These are phyloP conservation scores for Struthio camelus DNA, from an alignment of 2,113 vertebrate genomes.

Conservation along the genomic window DNA sequence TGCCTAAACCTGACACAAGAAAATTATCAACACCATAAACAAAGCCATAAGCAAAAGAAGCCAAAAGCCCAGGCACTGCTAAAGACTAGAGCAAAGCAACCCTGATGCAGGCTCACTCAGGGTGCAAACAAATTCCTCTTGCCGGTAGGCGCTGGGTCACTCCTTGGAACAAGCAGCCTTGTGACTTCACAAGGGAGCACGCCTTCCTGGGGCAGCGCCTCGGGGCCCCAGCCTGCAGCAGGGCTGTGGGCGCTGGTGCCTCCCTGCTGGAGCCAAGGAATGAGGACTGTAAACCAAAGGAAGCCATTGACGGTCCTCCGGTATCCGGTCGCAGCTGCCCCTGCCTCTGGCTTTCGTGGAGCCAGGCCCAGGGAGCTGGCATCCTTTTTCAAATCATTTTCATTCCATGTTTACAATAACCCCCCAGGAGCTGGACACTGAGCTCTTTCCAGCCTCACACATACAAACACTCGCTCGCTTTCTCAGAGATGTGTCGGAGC, in stretches of 20 bases:
- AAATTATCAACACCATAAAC: slow-evolving; percentile 73
- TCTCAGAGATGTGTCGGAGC: background rate
- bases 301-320: rapidly evolving
- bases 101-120: background rate
- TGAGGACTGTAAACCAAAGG: background rate
- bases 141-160: slow-evolving; percentile 21
- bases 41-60: slow-evolving; percentile 54
- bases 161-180: slow-evolving; percentile 25
- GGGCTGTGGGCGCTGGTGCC: background rate
- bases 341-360: background rate
- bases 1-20: slow-evolving; percentile 64
- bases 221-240: background rate
- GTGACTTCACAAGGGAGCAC: background rate
- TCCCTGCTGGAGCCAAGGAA: background rate
- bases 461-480: background rate
- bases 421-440: background rate
- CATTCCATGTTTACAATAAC: background rate
- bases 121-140: slow-evolving; percentile 44
- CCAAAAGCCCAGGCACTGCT: background rate
- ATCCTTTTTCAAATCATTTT: background rate
- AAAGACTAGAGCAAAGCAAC: slow-evolving; percentile 46
- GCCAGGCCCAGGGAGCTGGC: background rate
- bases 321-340: background rate
- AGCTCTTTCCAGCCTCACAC: background rate
- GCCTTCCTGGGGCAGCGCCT: background rate